phyloP scores from a whole-genome alignment of 2,888 invertebrate genomes.

The Lasioglossum zephyrum region DNA sequence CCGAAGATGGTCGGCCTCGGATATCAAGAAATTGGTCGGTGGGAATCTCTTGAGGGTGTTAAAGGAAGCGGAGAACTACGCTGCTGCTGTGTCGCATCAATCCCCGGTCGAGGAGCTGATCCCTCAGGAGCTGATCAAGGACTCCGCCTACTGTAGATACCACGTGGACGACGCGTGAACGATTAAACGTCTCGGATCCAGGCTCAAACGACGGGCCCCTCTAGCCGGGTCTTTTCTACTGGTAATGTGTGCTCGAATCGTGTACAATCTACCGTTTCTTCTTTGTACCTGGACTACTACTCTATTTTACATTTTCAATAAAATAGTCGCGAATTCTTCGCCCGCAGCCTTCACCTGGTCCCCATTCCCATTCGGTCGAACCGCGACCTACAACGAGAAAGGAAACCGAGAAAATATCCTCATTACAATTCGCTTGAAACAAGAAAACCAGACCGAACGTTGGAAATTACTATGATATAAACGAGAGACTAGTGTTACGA shows the following conservation, averaged over 20 bases:
- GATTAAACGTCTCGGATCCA: neutral
- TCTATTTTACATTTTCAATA: constrained; percentile 66
- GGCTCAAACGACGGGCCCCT: neutral
- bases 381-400: neutral
- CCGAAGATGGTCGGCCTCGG: constrained; percentile 87
- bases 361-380: neutral
- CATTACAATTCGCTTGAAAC: neutral
- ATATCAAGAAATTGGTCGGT: constrained; percentile 87
- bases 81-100: constrained; percentile 82
- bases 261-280: constrained; percentile 42
- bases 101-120: constrained; percentile 86
- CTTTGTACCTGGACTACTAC: constrained; percentile 66
- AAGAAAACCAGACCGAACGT: neutral
- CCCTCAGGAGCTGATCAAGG: constrained; percentile 85
- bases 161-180: constrained; percentile 75
- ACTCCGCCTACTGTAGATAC: constrained; percentile 86
- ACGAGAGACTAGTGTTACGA: constrained; percentile 17
- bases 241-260: constrained; percentile 16
- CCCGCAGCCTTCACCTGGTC: neutral
- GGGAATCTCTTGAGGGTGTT: constrained; percentile 87
- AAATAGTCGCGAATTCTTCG: constrained; percentile 18
- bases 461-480: neutral
- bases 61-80: constrained; percentile 85
- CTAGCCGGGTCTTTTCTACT: neutral
- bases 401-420: neutral